phyloP scores from a whole-genome alignment of 2,113 vertebrate genomes.

The Taurulus bubalis region DNA sequence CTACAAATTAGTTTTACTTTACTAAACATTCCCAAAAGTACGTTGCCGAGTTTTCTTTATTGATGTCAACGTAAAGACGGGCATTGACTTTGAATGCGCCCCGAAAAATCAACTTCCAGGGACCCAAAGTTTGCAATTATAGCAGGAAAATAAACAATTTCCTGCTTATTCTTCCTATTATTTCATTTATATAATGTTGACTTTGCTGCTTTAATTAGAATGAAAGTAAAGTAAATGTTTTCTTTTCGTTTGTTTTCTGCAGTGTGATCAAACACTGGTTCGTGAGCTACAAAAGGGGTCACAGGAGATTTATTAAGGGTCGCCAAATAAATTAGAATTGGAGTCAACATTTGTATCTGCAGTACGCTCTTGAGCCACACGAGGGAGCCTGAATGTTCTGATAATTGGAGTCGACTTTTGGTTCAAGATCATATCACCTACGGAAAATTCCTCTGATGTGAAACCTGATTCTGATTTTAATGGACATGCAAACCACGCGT shows the following conservation, averaged over 20 bases:
- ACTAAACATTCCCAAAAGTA: not conserved
- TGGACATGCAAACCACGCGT: not conserved
- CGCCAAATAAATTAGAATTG: not conserved
- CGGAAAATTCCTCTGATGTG: not conserved
- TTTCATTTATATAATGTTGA: too few relatives aligned
- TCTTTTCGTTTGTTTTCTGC: too few relatives aligned
- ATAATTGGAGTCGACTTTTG: not conserved
- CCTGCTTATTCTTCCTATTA: too few relatives aligned
- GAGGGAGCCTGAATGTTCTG: not conserved
- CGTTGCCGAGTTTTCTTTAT: not conserved
- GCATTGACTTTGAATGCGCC: not conserved
- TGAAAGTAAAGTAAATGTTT: too few relatives aligned
- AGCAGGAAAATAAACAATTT: too few relatives aligned
- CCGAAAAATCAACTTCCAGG: not conserved
- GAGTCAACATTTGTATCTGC: not conserved
- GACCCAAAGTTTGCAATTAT: not conserved
- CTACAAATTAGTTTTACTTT: not conserved
- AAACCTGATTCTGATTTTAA: not conserved
- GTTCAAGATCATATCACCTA: too few relatives aligned
- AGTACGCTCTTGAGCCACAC: not conserved
- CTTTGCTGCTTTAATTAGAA: too few relatives aligned
- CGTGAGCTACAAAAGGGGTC: too few relatives aligned
- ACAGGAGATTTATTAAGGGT: too few relatives aligned
- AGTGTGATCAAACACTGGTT: too few relatives aligned
- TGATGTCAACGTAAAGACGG: not conserved